Evolutionary conservation across 2,888 invertebrate species (phyloP).

Genomic region (Linnaemya tessellans): DNA sequence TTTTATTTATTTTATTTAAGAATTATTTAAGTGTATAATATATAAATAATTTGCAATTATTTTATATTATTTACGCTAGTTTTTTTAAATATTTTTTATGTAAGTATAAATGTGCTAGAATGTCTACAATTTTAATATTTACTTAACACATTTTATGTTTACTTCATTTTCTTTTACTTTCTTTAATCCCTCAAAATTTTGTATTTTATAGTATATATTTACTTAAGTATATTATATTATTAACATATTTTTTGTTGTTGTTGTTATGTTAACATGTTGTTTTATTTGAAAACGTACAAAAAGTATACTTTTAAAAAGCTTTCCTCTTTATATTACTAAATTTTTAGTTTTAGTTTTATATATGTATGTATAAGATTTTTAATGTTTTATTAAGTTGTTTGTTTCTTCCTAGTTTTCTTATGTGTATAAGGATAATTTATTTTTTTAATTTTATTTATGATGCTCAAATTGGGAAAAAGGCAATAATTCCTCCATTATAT

Average conservation of each 20-base stretch:
- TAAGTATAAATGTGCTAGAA: conserved; percentile 70
- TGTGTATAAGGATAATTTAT: conserved; percentile 52
- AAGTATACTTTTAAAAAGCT: conserved; percentile 72
- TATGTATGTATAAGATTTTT: conserved; percentile 42
- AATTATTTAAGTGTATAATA: conserved; percentile 65
- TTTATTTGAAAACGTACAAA: conserved; percentile 71
- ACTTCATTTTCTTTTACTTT: conserved; percentile 22
- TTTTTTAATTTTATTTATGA: conserved; percentile 64
- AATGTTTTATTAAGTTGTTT: conserved; percentile 39
- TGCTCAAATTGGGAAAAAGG: conserved; percentile 68
- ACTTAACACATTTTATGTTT: conserved; percentile 65
- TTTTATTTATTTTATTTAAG: conserved; percentile 25
- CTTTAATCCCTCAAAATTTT: conserved; percentile 58
- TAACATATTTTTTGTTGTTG: conserved; percentile 66
- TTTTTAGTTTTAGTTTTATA: conserved; percentile 43
- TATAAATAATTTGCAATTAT: conserved; percentile 72
- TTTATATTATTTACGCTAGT: conserved; percentile 66
- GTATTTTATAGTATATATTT: conserved; percentile 35
- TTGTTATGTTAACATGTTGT: conserved; percentile 67
- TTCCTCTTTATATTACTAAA: conserved; percentile 58
- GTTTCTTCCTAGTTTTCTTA: conserved; percentile 56
- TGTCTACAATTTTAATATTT: conserved; percentile 73
- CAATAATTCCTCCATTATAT: conserved; percentile 64
- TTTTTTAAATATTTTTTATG: conserved; percentile 75
- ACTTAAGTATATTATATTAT: conserved; percentile 40